Evolutionary conservation across 2,113 vertebrate species (phyloP), one percentile per base, ranked within the genome.

Genomic region (Geothlypis trichas): DNA sequence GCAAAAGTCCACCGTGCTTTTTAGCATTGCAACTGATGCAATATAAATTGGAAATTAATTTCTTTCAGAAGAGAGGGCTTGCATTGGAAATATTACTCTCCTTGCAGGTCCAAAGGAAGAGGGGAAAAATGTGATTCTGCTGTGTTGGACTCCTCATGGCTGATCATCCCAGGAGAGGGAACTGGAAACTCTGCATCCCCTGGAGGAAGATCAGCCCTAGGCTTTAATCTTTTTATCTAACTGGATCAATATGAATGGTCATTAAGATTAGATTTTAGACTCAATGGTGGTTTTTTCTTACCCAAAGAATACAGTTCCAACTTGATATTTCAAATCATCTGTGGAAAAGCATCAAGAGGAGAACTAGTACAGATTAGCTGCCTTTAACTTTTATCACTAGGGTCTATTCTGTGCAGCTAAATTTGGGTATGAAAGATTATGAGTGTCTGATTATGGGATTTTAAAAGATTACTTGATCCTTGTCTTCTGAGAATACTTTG

Each of bases 1-100:
- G 63, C 41, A 31, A 73, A 96, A 69, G 90, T 96, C 73, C 76
- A 82, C 35, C n/a, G 35, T 54, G 27, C 44, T 97, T 95, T 80
- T 91, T 94, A 95, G 59, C 74, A 77, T 51, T 5, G 12, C 72
- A 95, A 61, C 71, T 35, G 92, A 94, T 91, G 63, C 1, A 4
- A 93, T 84, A 67, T 41, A 61, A 91, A 61, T 57, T 54, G 75
- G 55, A 89, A 96, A 94, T 39, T 1, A 71, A 84, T 72, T 88
- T 74, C 22, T 85, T 91, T 95, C 46, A 72, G 33, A 90, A 74
- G 28, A 71, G 35, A 73, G 12, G 26, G 5, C 12, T 78, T 33
- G 26, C 30, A 35, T 3, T 63, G 42, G 72, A 96, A 95, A 71
- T 39, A 51, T 13, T 12, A 39, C 26, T 39, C 39, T 69, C 61